Conservation (phyloP, 2,113 vertebrate genomes). For the Diglossa brunneiventris region DNA sequence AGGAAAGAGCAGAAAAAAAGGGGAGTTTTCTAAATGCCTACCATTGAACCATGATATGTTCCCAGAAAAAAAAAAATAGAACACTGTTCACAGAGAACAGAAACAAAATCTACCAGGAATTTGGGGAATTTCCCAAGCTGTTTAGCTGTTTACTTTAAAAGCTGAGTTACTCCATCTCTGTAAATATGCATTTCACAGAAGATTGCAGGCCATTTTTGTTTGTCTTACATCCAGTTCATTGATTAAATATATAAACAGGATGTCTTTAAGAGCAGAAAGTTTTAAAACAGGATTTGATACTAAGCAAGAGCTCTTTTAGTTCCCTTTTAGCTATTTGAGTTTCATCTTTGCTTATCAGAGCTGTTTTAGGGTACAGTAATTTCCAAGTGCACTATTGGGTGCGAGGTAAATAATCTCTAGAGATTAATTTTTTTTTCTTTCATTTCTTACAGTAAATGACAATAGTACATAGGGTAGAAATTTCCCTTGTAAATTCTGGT, state of each 20-base stretch:
- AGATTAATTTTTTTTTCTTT: slow-evolving; percentile 62
- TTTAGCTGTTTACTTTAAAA: neutral
- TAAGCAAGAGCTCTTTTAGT: slow-evolving; percentile 65
- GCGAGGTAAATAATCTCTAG: slow-evolving; percentile 53
- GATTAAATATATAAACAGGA: slow-evolving; percentile 71
- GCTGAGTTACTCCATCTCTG: neutral
- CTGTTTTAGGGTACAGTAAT: slow-evolving; percentile 63
- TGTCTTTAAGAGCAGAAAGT: slow-evolving; percentile 73
- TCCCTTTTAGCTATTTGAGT: slow-evolving; percentile 74
- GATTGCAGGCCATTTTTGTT: neutral
- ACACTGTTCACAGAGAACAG: neutral
- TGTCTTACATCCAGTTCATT: slow-evolving; percentile 38
- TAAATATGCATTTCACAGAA: neutral
- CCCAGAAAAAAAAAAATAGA: neutral
- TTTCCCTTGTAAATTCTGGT: slow-evolving; percentile 58
- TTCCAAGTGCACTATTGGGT: slow-evolving; percentile 52
- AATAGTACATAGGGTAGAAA: slow-evolving; percentile 53
- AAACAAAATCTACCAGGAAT: slow-evolving; percentile 21
- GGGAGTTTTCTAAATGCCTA: neutral
- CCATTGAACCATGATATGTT: neutral
- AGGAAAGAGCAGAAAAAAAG: neutral
- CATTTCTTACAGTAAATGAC: slow-evolving; percentile 68
- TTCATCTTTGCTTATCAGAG: slow-evolving; percentile 68
- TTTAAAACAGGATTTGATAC: slow-evolving; percentile 78
- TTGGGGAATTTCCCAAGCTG: neutral